These are phyloP conservation scores for Heterohyrax brucei DNA, from an alignment of 2,797 vertebrate genomes.

Conservation along the genomic window DNA sequence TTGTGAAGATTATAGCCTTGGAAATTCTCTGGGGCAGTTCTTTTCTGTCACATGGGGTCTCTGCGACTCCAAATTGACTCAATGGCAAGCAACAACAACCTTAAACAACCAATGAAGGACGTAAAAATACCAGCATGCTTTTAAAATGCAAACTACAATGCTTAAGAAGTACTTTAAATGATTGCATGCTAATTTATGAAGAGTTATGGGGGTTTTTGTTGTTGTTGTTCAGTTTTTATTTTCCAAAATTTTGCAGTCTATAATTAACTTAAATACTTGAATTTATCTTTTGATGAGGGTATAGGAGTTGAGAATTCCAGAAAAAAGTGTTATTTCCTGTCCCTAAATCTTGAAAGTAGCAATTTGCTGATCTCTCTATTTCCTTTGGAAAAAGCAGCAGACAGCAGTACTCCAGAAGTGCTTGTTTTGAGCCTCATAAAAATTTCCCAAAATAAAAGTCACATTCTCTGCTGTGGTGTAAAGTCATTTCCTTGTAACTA, in stretches of 20 bases:
- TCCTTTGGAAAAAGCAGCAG: conserved; percentile 61
- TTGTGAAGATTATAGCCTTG: not conserved
- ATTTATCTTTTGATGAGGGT: conserved; percentile 32
- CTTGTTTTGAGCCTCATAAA: conserved; percentile 63
- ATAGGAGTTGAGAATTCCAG: conserved; percentile 42
- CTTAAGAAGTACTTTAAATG: conserved; percentile 64
- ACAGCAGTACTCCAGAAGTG: conserved; percentile 50
- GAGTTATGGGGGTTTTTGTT: not conserved
- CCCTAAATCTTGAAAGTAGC: conserved; percentile 78
- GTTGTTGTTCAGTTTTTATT: not conserved
- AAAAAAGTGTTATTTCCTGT: conserved; percentile 70
- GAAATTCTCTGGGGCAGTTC: not conserved
- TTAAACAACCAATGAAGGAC: conserved; percentile 22
- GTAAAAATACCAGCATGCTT: conserved; percentile 38
- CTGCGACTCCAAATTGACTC: not conserved
- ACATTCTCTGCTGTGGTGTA: conserved; percentile 6
- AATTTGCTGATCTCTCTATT: conserved; percentile 67
- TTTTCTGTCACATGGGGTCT: not conserved
- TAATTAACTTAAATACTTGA: conserved; percentile 73
- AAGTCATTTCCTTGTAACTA: conserved; percentile 5
- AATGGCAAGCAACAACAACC: not conserved
- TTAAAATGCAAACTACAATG: conserved; percentile 28
- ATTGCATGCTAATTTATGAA: conserved; percentile 66
- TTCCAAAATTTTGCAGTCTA: not conserved
- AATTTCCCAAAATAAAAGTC: conserved; percentile 38